Conservation (phyloP, 2,797 vertebrate genomes). For the Sebastes glaucus region DNA sequence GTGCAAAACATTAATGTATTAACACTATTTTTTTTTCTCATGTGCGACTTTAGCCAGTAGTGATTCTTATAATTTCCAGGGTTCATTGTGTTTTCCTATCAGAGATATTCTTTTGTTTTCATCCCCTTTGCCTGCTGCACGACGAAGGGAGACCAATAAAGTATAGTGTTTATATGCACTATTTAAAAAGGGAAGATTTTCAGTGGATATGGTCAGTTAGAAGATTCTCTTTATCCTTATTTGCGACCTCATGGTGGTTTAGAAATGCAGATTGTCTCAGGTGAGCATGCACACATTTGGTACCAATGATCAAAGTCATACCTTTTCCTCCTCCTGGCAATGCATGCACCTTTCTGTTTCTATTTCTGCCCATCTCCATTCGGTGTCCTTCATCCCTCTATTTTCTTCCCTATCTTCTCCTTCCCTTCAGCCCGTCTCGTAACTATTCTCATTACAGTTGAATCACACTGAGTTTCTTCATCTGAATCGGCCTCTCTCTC, state of each 20-base stretch:
- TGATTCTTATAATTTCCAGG: too few relatives aligned
- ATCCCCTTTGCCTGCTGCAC: not conserved
- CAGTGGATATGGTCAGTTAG: too few relatives aligned
- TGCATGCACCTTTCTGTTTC: not conserved
- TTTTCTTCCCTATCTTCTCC: not conserved
- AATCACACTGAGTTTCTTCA: conserved; percentile 19
- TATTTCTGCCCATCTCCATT: not conserved
- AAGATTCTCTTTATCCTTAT: not conserved
- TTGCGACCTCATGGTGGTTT: not conserved
- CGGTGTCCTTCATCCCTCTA: not conserved
- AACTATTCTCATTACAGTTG: conserved; percentile 29
- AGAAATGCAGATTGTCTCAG: not conserved
- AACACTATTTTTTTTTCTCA: too few relatives aligned
- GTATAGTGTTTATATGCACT: not conserved
- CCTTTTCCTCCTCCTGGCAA: not conserved
- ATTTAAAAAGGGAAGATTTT: not conserved
- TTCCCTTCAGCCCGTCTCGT: not conserved
- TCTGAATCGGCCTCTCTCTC: not conserved
- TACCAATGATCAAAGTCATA: not conserved
- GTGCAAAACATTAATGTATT: too few relatives aligned
- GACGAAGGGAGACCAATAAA: not conserved
- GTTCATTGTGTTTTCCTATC: too few relatives aligned
- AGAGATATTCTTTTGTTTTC: too few relatives aligned
- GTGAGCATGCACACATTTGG: not conserved
- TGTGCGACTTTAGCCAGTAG: too few relatives aligned